These are phyloP conservation scores for Micronycteris hirsuta DNA, from an alignment of 2,113 vertebrate species.

Conservation along the genomic window DNA sequence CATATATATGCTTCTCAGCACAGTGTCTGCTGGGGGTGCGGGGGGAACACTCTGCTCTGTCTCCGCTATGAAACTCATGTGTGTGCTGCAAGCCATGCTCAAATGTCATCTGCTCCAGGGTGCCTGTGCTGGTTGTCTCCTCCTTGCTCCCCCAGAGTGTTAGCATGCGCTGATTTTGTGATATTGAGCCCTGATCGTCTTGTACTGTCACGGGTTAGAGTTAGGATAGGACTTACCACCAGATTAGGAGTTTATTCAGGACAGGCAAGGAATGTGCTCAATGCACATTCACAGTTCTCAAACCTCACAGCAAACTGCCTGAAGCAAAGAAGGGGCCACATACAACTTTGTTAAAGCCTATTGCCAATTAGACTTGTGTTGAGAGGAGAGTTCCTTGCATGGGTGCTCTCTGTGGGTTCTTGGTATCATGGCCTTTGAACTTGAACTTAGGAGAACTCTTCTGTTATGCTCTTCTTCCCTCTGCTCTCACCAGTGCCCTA, in stretches of 20 bases:
- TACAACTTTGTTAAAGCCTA: not conserved
- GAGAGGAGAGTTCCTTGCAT: not conserved
- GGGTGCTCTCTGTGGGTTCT: not conserved
- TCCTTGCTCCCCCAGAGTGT: not conserved
- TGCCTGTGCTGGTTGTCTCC: not conserved
- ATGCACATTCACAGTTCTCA: not conserved
- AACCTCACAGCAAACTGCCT: not conserved
- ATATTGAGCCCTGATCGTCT: not conserved
- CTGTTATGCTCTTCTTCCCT: not conserved
- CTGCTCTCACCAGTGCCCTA: not conserved
- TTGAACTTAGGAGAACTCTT: not conserved
- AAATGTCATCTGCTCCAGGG: not conserved
- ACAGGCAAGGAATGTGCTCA: not conserved
- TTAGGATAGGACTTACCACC: not conserved
- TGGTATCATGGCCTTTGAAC: too few species aligned
- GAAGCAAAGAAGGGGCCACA: not conserved
- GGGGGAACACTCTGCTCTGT: not conserved
- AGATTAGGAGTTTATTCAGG: not conserved
- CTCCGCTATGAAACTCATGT: not conserved
- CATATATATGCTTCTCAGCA: fast-evolving
- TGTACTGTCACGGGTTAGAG: not conserved
- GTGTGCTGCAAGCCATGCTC: not conserved
- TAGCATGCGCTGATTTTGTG: not conserved
- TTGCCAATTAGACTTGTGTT: not conserved
- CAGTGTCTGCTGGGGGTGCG: not conserved